Evolutionary conservation across 92 coral and sea anemone genomes (phyloP).

Genomic region (Desmophyllum pertusum): DNA sequence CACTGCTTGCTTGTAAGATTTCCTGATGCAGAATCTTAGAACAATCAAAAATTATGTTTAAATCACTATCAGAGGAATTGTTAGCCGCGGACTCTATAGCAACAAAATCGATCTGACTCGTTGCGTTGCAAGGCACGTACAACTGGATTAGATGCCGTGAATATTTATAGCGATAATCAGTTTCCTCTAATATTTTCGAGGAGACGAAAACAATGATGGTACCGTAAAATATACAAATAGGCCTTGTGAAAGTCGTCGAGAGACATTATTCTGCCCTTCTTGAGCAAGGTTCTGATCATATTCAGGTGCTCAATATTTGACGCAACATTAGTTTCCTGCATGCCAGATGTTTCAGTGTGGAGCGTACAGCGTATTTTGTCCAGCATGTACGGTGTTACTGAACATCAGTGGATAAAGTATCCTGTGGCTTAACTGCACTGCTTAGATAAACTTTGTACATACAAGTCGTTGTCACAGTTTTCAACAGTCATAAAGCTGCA

Average conservation of each 20-base stretch:
- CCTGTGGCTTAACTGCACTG: too few relatives aligned
- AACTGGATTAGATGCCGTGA: conserved; percentile 52
- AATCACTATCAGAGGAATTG: conserved; percentile 43
- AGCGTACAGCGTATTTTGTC: conserved; percentile 39
- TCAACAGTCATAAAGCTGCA: too few relatives aligned
- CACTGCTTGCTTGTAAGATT: conserved; percentile 22
- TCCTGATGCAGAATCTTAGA: conserved; percentile 42
- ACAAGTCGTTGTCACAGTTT: too few relatives aligned
- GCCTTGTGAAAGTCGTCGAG: conserved; percentile 53
- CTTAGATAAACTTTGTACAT: too few relatives aligned
- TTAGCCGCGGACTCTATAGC: conserved; percentile 49
- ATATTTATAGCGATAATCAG: conserved; percentile 30
- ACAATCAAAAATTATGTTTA: conserved; percentile 31
- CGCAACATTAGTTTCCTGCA: conserved; percentile 32
- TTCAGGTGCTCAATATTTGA: conserved; percentile 46
- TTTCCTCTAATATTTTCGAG: conserved; percentile 40
- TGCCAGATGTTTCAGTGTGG: conserved; percentile 6
- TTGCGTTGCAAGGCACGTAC: conserved; percentile 51
- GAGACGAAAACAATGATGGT: conserved; percentile 38
- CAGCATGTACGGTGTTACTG: conserved; percentile 56
- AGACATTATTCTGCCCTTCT: conserved; percentile 41
- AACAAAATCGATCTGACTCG: conserved; percentile 53
- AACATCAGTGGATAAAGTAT: too few relatives aligned
- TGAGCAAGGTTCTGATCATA: conserved; percentile 24
- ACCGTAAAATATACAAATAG: conserved; percentile 25